A percentile compares a stretch with the other conserved stretches of the same genome.
Evolutionary conservation across 2,888 invertebrate genomes (phyloP).

Genomic region (Teinopalpus imperialis): DNA sequence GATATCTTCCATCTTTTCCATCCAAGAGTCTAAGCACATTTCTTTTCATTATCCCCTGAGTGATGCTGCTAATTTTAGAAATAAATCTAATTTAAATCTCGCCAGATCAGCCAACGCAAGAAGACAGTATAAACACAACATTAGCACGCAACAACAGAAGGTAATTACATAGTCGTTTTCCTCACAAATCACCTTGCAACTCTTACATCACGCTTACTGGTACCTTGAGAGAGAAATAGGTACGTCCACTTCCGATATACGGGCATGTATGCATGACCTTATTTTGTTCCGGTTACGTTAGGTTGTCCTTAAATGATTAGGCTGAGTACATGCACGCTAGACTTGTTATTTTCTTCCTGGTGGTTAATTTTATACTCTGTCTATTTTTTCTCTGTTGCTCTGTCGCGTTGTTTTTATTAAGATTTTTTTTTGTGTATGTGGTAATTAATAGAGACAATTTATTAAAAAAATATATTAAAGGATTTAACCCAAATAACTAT

Average conservation of each 20-base stretch:
- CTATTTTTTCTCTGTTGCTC: no score
- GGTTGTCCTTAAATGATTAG: slow-evolving; percentile 24
- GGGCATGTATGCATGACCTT: slow-evolving; percentile 30
- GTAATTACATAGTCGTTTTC: slow-evolving; percentile 24
- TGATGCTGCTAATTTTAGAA: no score
- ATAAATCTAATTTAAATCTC: no score
- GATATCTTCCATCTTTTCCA: no score
- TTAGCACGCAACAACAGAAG: slow-evolving; percentile 10
- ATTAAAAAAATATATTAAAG: no score
- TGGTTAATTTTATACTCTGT: no score
- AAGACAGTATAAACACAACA: background rate
- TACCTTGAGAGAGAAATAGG: slow-evolving; percentile 32
- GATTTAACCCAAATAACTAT: no score
- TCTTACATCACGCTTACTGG: slow-evolving; percentile 35
- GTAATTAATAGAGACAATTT: no score
- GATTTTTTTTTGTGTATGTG: background rate
- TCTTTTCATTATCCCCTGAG: no score
- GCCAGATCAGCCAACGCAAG: no score
- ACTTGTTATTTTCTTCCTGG: slow-evolving; percentile 6
- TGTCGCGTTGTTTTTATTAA: slow-evolving; percentile 3
- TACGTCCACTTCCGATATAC: slow-evolving; percentile 40
- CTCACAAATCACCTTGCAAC: slow-evolving; percentile 31
- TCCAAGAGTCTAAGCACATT: no score
- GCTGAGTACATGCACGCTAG: slow-evolving; percentile 16
- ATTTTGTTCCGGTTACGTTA: slow-evolving; percentile 35